These are phyloP conservation scores for Catostomus latipinnis DNA, from an alignment of 2,797 vertebrate species.

Conservation along the genomic window DNA sequence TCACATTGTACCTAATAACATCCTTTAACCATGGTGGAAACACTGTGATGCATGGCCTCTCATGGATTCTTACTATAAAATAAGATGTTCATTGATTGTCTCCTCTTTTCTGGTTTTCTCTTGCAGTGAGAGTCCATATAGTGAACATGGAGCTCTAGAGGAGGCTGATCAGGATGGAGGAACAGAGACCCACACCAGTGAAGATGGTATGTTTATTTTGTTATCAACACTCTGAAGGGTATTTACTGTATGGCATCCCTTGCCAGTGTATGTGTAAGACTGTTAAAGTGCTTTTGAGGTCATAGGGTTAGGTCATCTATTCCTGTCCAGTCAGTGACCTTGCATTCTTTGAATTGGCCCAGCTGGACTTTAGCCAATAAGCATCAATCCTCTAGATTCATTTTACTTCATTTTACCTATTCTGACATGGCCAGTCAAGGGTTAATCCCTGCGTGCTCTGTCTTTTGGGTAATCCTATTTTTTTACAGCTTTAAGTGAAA, in stretches of 20 bases:
- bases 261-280: neutral
- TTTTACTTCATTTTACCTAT: neutral
- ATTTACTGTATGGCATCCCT: neutral
- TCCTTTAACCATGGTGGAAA: neutral
- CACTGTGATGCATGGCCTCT: neutral
- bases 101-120: slow-evolving; percentile 6
- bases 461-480: slow-evolving; percentile 67
- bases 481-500: slow-evolving; percentile 66
- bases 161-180: slow-evolving; percentile 94
- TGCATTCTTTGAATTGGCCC: neutral
- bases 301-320: neutral
- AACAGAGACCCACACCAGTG: slow-evolving; percentile 94
- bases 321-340: neutral
- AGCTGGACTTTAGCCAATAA: neutral
- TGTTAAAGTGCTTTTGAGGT: neutral
- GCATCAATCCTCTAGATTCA: neutral
- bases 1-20: neutral
- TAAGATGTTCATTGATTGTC: neutral
- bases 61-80: neutral
- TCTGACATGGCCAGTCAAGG: neutral
- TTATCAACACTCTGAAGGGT: neutral
- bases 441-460: slow-evolving; percentile 44
- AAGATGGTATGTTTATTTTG: slow-evolving; percentile 85
- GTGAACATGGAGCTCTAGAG: slow-evolving; percentile 93
- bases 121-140: slow-evolving; percentile 94